Base-by-base conservation (phyloP, 2,113 vertebrate species). In the Nothoprocta pentlandii region DNA sequence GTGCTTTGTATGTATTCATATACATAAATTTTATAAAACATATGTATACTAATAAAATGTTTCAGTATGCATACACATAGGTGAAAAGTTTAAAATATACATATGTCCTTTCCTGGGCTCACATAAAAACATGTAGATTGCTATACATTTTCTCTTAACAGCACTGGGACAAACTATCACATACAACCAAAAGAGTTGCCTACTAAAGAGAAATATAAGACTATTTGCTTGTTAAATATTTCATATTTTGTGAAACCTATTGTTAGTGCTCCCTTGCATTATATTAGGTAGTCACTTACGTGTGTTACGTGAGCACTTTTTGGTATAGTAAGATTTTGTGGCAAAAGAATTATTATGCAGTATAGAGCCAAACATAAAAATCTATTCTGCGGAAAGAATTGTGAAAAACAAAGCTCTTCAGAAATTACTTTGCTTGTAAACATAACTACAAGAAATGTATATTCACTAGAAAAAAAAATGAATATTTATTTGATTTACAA, bases 391-490 rank as follows among this genome's bases (percentile, higher is more conserved):
- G 34, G 87, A 3, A 0, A 78, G 17, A 59, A 10, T 59, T 82
- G 14, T 46, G 84, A 71, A 84, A 90, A 90, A 39, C 2, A 54
- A 59, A 49, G 5, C 4, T 64, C 13, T 39, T 74, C 54, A 84
- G 66, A 92, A 94, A 47, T 5, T 0, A 6, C 41, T 88, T 86
- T 26, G 2, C 3, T 78, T 42, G 13, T 75, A 83, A 80, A n/a
- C 9, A 51, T n/a, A 75, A 54, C 22, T 1, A 56, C 7, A 30
- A 16, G 20, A 58, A 30, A 58, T 46, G 30, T 54, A 46, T 44
- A 84, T 21, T 11, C 20, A 46, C 34, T 61, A 16, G 12, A 91
- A 80, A 89, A 89, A 96, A 49, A 1, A 89, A 79, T 53, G 80
- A 6, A 56, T 3, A 41, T 30, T 64, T 80, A 42, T 71, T 80